These are phyloP conservation scores for Burhinus oedicnemus DNA, from an alignment of 2,113 vertebrate species.

Conservation along the genomic window DNA sequence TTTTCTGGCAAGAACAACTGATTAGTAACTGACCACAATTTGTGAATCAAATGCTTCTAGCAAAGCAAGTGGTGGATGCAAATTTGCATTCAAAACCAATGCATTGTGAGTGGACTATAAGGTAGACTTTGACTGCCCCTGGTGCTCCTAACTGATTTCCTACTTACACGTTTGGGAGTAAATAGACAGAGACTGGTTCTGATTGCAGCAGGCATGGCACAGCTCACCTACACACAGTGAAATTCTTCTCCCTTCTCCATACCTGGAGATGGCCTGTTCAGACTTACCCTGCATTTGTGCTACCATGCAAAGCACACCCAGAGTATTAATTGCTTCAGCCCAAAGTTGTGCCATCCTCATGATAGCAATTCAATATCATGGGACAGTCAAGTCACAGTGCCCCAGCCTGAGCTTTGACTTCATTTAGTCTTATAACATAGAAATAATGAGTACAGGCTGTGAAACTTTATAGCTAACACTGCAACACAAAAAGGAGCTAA, in stretches of 20 bases:
- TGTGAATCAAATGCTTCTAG: background rate
- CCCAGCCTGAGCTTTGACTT: background rate
- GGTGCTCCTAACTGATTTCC: background rate
- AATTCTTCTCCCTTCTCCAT: background rate
- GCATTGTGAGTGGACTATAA: background rate
- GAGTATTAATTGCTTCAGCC: background rate
- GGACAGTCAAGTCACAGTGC: background rate
- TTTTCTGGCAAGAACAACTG: background rate
- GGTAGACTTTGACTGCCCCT: background rate
- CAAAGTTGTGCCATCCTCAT: background rate
- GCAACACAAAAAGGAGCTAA: background rate
- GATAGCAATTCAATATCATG: background rate
- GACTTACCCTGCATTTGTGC: background rate
- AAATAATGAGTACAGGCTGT: background rate
- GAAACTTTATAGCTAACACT: background rate
- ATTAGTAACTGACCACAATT: background rate
- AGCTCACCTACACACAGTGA: background rate
- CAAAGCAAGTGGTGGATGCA: background rate
- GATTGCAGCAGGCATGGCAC: background rate
- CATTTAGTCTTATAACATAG: background rate
- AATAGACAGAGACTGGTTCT: background rate
- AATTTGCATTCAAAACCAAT: background rate
- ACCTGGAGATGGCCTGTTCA: background rate
- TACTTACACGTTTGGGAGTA: background rate
- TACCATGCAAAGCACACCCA: background rate